Evolutionary conservation across 2,797 vertebrate species (phyloP).

Genomic region (Gastrophryne carolinensis): DNA sequence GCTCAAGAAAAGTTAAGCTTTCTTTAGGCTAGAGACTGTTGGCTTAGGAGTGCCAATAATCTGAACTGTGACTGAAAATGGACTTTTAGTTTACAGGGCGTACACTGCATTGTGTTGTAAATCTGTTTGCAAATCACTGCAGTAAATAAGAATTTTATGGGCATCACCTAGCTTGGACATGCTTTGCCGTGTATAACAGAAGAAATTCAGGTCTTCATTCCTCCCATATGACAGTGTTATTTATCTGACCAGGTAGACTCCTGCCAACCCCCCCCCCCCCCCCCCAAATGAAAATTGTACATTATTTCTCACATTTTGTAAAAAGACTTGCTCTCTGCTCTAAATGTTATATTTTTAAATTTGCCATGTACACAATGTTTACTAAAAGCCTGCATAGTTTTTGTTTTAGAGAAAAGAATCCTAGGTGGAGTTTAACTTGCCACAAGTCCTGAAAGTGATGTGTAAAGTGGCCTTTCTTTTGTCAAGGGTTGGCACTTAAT

Average conservation of each 20-base stretch:
- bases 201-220: neutral
- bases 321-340: too few relatives aligned
- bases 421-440: constrained; percentile 71
- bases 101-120: constrained; percentile 67
- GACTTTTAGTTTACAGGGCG: constrained; percentile 72
- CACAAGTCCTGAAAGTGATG: constrained; percentile 45
- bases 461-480: neutral
- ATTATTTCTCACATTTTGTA: too few relatives aligned
- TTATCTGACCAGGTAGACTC: neutral
- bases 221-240: neutral
- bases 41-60: constrained; percentile 49
- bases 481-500: too few relatives aligned
- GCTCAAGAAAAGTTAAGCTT: constrained; percentile 96
- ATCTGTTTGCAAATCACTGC: constrained; percentile 57
- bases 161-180: constrained; percentile 61
- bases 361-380: constrained; percentile 1
- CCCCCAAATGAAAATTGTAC: neutral
- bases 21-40: constrained; percentile 78
- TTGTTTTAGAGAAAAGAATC: constrained; percentile 55
- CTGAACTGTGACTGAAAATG: constrained; percentile 71
- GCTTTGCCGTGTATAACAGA: neutral
- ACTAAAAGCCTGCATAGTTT: constrained; percentile 61
- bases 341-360: too few relatives aligned
- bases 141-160: neutral
- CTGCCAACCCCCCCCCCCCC: neutral